Evolutionary conservation across 2,888 invertebrate genomes (phyloP).

Genomic region (Argyresthia goedartella): DNA sequence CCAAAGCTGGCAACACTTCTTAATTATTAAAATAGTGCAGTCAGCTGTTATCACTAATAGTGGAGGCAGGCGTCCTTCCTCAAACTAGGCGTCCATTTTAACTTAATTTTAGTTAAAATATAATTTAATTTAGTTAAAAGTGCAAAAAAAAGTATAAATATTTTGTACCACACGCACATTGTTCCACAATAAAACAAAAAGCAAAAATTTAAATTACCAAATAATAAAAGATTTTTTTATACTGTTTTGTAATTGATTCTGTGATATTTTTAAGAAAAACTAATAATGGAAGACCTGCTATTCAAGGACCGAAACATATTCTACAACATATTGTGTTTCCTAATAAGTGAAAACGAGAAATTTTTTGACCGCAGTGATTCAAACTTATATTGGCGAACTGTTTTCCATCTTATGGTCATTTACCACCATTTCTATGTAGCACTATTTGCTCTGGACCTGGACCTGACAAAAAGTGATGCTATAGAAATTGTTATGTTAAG

Average conservation of each 20-base stretch:
- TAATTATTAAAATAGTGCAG: not conserved
- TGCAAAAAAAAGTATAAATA: not conserved
- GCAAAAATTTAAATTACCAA: not conserved
- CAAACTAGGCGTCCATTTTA: not conserved
- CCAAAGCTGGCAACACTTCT: not conserved
- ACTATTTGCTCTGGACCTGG: conserved; percentile 22
- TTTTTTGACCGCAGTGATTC: conserved; percentile 46
- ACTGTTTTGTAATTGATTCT: too few species aligned
- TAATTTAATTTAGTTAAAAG: not conserved
- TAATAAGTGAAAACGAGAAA: conserved; percentile 55
- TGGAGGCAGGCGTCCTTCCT: not conserved
- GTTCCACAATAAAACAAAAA: too few species aligned
- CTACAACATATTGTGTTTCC: conserved; percentile 47
- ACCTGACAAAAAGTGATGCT: conserved; percentile 19
- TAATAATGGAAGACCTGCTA: conserved; percentile 28
- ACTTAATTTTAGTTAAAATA: not conserved
- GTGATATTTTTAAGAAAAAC: too few species aligned
- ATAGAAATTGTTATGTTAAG: conserved; percentile 30
- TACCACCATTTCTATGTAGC: conserved; percentile 32
- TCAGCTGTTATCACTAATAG: not conserved
- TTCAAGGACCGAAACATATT: conserved; percentile 46
- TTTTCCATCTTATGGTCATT: conserved; percentile 32
- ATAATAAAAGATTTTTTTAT: too few species aligned
- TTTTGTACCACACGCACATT: not conserved
- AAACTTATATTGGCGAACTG: conserved; percentile 47